A percentile compares a stretch with the other conserved stretches of the same genome.
Conservation (phyloP, 2,888 invertebrate species). For the Parelbella ahira region DNA sequence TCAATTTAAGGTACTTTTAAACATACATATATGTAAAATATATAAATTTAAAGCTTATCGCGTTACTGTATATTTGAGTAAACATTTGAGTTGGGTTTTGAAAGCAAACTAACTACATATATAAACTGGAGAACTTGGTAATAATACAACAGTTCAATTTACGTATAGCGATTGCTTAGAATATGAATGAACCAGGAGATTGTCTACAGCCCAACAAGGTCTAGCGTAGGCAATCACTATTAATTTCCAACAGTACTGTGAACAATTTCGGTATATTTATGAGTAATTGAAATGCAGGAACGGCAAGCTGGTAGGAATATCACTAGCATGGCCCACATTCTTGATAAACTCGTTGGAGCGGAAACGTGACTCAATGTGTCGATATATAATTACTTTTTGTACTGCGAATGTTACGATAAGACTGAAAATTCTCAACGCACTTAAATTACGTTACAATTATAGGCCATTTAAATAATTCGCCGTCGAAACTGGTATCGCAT, state of each 20-base stretch:
- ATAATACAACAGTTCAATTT: no score
- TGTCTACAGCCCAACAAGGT: slow-evolving; percentile 15
- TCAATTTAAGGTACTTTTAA: slow-evolving; percentile 52
- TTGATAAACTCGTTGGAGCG: slow-evolving; percentile 64
- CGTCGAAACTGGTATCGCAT: slow-evolving; percentile 50
- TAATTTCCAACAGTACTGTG: slow-evolving; percentile 18
- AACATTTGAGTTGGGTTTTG: no score
- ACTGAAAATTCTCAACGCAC: slow-evolving; percentile 31
- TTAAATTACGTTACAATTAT: slow-evolving; percentile 27
- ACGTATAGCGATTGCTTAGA: not conserved
- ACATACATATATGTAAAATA: no score
- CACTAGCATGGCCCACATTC: slow-evolving; percentile 59
- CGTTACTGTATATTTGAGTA: no score
- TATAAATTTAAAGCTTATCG: no score
- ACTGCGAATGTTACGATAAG: slow-evolving; percentile 26
- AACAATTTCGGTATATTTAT: slow-evolving; percentile 5
- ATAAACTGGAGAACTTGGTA: no score
- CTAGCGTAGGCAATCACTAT: slow-evolving; percentile 16
- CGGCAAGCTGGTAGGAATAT: slow-evolving; percentile 51
- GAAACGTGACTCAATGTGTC: slow-evolving; percentile 61
- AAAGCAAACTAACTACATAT: no score
- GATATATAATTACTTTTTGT: slow-evolving; percentile 41
- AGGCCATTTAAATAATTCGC: slow-evolving; percentile 34
- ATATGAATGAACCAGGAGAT: slow-evolving; percentile 7
- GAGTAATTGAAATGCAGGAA: slow-evolving; percentile 44